These are phyloP conservation scores for Belonocnema kinseyi DNA, from an alignment of 1,140 invertebrate genomes.

Conservation along the genomic window DNA sequence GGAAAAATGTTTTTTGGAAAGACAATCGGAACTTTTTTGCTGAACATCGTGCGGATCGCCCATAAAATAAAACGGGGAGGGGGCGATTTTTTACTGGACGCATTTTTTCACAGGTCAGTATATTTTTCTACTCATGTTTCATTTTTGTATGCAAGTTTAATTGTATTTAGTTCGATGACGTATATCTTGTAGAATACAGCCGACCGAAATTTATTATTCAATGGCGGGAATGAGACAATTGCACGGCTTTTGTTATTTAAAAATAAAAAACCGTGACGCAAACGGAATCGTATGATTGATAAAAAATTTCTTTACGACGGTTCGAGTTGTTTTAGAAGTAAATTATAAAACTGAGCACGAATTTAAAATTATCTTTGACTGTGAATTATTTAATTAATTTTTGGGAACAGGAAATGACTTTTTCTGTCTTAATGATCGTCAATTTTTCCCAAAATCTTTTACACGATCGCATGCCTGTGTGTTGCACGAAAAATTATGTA, in stretches of 20 bases:
- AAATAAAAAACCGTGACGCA: conserved; percentile 12
- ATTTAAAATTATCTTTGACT: no score
- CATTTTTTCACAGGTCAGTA: conserved; percentile 67
- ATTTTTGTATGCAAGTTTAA: conserved; percentile 23
- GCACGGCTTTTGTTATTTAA: conserved; percentile 4
- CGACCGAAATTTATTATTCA: not conserved
- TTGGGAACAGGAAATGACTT: no score
- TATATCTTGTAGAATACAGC: not conserved
- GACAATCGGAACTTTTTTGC: conserved; percentile 21
- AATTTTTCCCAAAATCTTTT: conserved; percentile 1
- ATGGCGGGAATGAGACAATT: not conserved
- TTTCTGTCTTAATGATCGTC: not conserved
- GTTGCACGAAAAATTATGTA: conserved; percentile 3
- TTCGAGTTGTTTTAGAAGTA: no score
- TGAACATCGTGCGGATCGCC: conserved; percentile 29
- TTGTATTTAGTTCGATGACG: not conserved
- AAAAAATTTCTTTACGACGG: not conserved
- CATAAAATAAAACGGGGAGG: conserved; percentile 43
- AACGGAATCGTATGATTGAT: conserved; percentile 4
- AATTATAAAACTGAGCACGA: no score
- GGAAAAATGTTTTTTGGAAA: conserved; percentile 14
- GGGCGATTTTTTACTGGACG: conserved; percentile 60
- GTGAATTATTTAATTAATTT: no score
- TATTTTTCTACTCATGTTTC: conserved; percentile 53
- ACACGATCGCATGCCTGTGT: conserved; percentile 15